Evolutionary conservation across 2,888 invertebrate species (phyloP), one percentile per base, ranked within the genome.

Genomic region (Hydrotaea diabolus): DNA sequence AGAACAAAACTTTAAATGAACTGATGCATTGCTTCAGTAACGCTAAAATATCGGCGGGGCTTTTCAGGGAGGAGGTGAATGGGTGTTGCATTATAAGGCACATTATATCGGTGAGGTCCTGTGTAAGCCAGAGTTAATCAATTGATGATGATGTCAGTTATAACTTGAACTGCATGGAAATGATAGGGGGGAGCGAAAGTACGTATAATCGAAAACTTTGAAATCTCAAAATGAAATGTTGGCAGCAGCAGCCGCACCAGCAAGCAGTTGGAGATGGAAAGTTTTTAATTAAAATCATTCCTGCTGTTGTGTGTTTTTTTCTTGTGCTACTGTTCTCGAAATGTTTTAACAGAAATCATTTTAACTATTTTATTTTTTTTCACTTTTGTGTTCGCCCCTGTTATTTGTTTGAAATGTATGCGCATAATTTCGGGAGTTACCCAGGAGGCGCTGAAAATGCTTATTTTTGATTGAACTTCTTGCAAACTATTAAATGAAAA

Each of bases 391-490:
- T 36, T 36, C 26, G 17, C 13, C 23, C 31, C 3, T 31, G 53
- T 59, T 36, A 39, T 64, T 39, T 64, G 36, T 39, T 64, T 36
- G 53, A 73, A 78, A 78, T 76, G 77, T 84, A 72, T 80, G 83
- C 39, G 76, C 80, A 84, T 78, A 81, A 80, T 64, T 80, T 80
- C 49, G 31, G 66, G 64, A 64, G 23, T 19, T 64, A 11, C 66
- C 66, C 66, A 36, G 66, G 64, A 7, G 66, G 21, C 43, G n/a
- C 31, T 39, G 66, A 49, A 72, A 43, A 43, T 43, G 39, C 43
- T 43, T 66, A 75, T 26, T 80, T 82, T 77, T 84, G 62, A 82
- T 85, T 85, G 77, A 85, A 85, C 82, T 85, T 85, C 79, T 84
- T 62, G 13, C 59, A 79, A 82, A 85, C 85, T 85, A 77, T 82